Base-by-base conservation (phyloP, 2,888 invertebrate species). In the Quadroppia sp. region DNA sequence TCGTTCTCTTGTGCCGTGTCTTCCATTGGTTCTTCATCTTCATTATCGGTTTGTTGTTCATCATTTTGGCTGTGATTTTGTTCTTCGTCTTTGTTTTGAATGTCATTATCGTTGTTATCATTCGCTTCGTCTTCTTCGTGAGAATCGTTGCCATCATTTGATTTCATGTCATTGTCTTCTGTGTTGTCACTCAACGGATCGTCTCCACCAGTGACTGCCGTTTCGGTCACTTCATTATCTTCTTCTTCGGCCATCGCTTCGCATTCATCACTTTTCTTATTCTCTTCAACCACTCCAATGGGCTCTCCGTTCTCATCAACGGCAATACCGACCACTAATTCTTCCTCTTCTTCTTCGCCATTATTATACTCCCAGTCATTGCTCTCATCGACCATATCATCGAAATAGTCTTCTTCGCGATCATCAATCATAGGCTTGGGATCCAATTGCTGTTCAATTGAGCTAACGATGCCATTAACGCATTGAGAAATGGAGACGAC, bases 101-200 rank as follows among this genome's bases (percentile, higher is more conserved):
- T 6, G n/a, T 36, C 32, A 13, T n/a, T 23, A n/a, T 11, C 42
- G 13, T 42, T 7, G 20, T 1, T 17, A 25, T 11, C 36, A 11
- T 42, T 25, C 1, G 7, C 45, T 9, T 45, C 28, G 20, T 77
- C 81, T 80, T 71, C 80, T 72, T 2, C 80, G 80, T 81, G 81
- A 2, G 74, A 72, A 40, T 79, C 80, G 23, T 81, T 81, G 13
- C 81, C 80, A 32, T 79, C 76, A 42, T 79, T 71, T 78, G 76
- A 50, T 79, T 79, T 85, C 32, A 53, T 83, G 20, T 84, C 84
- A 45, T n/a, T n/a, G n/a, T 74, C 50, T 11, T 42, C 32, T 36
- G 36, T n/a, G 23, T 23, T 25, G n/a, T 53, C 53, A 53, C 53
- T 53, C 53, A 53, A 53, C 7, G 53, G 25, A 53, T n/a, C n/a